These are phyloP conservation scores for Prosapia bicincta DNA, from an alignment of 2,888 invertebrate genomes.

Conservation along the genomic window DNA sequence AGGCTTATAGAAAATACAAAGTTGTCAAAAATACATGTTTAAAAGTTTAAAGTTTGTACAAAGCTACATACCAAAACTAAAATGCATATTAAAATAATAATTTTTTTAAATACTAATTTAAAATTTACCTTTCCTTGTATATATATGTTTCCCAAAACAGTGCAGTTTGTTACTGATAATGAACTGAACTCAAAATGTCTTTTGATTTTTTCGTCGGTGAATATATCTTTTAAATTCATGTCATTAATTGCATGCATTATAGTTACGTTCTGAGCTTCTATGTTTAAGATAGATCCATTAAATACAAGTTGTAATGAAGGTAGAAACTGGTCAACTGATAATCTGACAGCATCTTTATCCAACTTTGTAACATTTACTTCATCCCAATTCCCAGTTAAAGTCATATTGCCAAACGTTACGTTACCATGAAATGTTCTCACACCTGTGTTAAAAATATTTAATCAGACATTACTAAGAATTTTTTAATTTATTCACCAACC, in stretches of 20 bases:
- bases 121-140: not conserved
- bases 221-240: not conserved
- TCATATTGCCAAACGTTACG: constrained; percentile 4
- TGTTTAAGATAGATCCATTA: not conserved
- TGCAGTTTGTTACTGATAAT: not conserved
- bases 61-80: too few relatives aligned
- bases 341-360: not conserved
- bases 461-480: too few relatives aligned
- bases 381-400: constrained; percentile 3
- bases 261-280: not conserved
- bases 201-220: not conserved
- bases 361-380: not conserved
- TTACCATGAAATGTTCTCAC: constrained; percentile 12
- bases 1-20: too few relatives aligned
- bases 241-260: not conserved
- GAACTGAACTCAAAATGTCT: not conserved
- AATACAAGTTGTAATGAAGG: not conserved
- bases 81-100: too few relatives aligned
- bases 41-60: too few relatives aligned
- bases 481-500: too few relatives aligned
- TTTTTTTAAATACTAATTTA: too few relatives aligned
- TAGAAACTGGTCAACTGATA: not conserved
- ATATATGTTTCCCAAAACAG: not conserved
- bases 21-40: too few relatives aligned
- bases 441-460: constrained; percentile 7